A percentile compares a stretch with the other conserved stretches of the same genome.
phyloP scores from a whole-genome alignment of 2,113 vertebrate genomes.

The Athene noctua region DNA sequence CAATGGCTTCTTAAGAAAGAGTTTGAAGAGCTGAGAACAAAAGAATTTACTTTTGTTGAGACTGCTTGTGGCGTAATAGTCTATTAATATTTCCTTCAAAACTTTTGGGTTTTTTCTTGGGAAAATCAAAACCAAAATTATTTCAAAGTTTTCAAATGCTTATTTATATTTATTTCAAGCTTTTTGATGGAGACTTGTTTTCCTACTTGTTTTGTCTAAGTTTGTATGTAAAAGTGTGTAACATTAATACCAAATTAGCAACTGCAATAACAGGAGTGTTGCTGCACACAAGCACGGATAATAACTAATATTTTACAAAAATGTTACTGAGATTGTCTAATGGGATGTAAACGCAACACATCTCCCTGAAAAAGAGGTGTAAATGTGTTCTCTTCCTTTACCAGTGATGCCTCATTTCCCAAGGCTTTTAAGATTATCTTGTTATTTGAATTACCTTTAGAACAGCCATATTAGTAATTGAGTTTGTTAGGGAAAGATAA shows the following conservation, averaged over 20 bases:
- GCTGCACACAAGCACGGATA: background rate
- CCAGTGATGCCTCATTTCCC: background rate
- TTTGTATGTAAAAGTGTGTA: background rate
- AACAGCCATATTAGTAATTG: background rate
- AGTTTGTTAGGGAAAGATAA: background rate
- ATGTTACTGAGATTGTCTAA: background rate
- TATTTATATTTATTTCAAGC: background rate
- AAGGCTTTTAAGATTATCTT: background rate
- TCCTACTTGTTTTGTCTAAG: background rate
- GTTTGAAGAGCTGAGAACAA: background rate
- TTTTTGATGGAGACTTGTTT: background rate
- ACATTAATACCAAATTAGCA: background rate
- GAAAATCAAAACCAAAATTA: background rate
- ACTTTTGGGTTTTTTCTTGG: background rate
- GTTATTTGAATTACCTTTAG: background rate
- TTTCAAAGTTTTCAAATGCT: background rate
- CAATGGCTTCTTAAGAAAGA: background rate
- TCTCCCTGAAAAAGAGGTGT: background rate
- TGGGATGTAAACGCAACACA: background rate
- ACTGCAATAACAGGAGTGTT: background rate
- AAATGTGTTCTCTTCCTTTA: background rate
- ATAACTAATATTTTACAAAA: background rate
- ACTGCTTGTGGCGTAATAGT: background rate
- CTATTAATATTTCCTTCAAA: background rate
- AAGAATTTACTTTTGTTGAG: background rate